A percentile compares a stretch with the other conserved stretches of the same genome.
These are phyloP conservation scores for Cosmopolites sordidus DNA, from an alignment of 2,888 invertebrate genomes.

Conservation along the genomic window DNA sequence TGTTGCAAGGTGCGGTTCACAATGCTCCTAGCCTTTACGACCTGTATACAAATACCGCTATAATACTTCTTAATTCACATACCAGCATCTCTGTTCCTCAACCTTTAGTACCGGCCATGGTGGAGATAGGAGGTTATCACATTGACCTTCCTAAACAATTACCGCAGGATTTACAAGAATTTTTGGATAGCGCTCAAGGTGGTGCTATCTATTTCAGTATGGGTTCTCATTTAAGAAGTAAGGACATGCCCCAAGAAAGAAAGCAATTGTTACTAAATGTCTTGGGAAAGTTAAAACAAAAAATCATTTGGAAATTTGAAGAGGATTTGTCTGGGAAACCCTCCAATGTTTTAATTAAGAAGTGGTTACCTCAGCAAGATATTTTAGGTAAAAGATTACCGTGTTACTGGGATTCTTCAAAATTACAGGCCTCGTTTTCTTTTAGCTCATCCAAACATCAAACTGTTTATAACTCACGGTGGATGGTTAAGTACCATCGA, in stretches of 20 bases:
- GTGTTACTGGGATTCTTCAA: too few species aligned
- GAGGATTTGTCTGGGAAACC: slow-evolving; percentile 53
- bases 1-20: slow-evolving; percentile 8
- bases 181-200: slow-evolving; percentile 31
- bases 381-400: slow-evolving; percentile 37
- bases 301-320: slow-evolving; percentile 70
- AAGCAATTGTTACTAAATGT: slow-evolving; percentile 53
- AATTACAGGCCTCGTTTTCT: background rate
- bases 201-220: slow-evolving; percentile 55
- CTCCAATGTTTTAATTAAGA: slow-evolving; percentile 54
- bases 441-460: slow-evolving; percentile 49
- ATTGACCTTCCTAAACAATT: slow-evolving; percentile 35
- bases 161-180: slow-evolving; percentile 32
- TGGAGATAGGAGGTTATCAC: slow-evolving; percentile 57
- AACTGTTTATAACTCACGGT: slow-evolving; percentile 57
- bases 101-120: slow-evolving; percentile 53
- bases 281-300: slow-evolving; percentile 58
- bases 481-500: slow-evolving; percentile 56
- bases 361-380: slow-evolving; percentile 63
- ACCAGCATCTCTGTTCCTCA: slow-evolving; percentile 15
- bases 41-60: slow-evolving; percentile 5
- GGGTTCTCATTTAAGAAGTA: slow-evolving; percentile 56
- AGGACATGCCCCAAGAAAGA: slow-evolving; percentile 52
- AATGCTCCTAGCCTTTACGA: slow-evolving; percentile 7
- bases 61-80: slow-evolving; percentile 21